Conservation (phyloP, 2,888 invertebrate genomes). For the Plebejus argus region DNA sequence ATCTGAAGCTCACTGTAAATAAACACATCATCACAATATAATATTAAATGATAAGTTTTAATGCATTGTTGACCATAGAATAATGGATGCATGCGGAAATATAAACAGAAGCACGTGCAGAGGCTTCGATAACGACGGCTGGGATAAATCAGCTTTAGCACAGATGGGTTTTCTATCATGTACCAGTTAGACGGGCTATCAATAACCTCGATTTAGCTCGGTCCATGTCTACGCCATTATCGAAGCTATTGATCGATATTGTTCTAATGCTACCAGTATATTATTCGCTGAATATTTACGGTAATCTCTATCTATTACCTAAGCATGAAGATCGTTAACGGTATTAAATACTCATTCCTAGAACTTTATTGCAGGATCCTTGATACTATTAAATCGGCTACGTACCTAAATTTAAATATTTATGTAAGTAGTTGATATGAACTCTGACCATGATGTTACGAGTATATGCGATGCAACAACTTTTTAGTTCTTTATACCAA, state of each 20-base stretch:
- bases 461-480: background rate
- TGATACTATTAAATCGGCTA: background rate
- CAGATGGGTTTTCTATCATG: constrained; percentile 31
- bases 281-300: constrained; percentile 15
- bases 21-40: background rate
- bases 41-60: background rate
- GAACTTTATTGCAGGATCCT: background rate
- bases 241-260: constrained; percentile 27
- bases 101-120: constrained; percentile 30
- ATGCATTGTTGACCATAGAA: constrained; percentile 22
- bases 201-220: constrained; percentile 31
- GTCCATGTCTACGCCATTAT: constrained; percentile 31
- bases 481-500: background rate
- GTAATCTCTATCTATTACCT: background rate
- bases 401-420: background rate
- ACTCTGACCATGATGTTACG: background rate
- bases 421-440: background rate
- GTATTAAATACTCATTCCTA: background rate
- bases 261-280: constrained; percentile 24
- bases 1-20: background rate
- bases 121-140: constrained; percentile 26
- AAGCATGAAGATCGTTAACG: background rate
- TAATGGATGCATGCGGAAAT: constrained; percentile 26
- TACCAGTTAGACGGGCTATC: constrained; percentile 29
- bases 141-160: constrained; percentile 15